These are phyloP conservation scores for Sycophila sp. DNA, from an alignment of 1,140 invertebrate species.

Conservation along the genomic window DNA sequence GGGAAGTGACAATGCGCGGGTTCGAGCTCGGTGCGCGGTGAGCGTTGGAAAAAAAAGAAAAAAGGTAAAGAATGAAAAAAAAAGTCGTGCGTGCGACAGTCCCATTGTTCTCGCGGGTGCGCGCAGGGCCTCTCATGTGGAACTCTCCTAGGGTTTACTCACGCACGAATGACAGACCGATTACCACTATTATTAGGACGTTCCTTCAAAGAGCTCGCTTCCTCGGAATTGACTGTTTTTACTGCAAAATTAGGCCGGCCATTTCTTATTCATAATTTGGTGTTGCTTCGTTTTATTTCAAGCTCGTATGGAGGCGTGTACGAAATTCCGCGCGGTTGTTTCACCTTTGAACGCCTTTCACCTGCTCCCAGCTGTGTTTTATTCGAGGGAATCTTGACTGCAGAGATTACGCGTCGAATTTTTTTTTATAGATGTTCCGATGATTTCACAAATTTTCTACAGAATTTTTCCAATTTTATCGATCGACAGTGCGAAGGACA, in stretches of 20 bases:
- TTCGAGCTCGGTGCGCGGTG: neutral
- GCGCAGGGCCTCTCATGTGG: neutral
- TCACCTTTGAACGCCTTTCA: slow-evolving; percentile 6
- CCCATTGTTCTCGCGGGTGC: slow-evolving; percentile 30
- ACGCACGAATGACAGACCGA: slow-evolving; percentile 26
- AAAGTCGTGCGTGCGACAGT: slow-evolving; percentile 47
- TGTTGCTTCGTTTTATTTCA: too few relatives aligned
- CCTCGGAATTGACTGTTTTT: slow-evolving; percentile 17
- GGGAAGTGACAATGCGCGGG: slow-evolving; percentile 47
- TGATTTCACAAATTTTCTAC: too few relatives aligned
- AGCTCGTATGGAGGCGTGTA: too few relatives aligned
- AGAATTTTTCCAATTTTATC: too few relatives aligned
- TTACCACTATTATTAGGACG: slow-evolving; percentile 29
- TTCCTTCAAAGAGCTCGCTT: neutral
- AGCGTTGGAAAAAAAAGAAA: neutral
- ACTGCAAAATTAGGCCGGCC: slow-evolving; percentile 18
- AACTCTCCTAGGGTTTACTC: slow-evolving; percentile 10
- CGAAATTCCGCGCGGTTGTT: slow-evolving; percentile 15
- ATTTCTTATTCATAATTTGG: slow-evolving; percentile 26
- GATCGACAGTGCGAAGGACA: too few relatives aligned
- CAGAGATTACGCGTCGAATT: too few relatives aligned
- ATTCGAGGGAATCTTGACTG: too few relatives aligned
- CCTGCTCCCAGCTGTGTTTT: neutral
- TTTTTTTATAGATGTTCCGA: too few relatives aligned
- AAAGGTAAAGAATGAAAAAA: slow-evolving; percentile 38